Percentiles rank a stretch among this genome's conserved stretches.
phyloP scores from a whole-genome alignment of 1,140 invertebrate genomes.

The Scaptomyza hsui region DNA sequence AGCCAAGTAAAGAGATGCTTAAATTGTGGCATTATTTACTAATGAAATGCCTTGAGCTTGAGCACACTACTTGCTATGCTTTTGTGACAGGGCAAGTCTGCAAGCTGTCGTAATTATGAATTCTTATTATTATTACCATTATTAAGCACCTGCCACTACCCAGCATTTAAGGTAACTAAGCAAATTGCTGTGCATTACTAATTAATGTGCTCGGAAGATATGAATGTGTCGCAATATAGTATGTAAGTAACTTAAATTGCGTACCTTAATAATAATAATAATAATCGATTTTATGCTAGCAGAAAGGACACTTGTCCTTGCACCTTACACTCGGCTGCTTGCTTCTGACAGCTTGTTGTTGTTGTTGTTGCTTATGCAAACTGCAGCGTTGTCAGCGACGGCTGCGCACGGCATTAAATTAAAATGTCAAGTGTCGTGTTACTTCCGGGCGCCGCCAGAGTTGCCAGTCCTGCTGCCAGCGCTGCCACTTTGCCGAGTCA shows the following conservation, averaged over 20 bases:
- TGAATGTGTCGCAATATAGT: constrained; percentile 12
- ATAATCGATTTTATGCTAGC: constrained; percentile 31
- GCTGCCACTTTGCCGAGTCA: constrained; percentile 57
- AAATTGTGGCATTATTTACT: constrained; percentile 26
- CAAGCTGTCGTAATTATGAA: not conserved
- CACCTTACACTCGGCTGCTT: not conserved
- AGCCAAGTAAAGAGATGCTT: constrained; percentile 7
- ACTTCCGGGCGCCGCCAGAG: constrained; percentile 66
- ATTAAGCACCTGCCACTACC: not conserved
- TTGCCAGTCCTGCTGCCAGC: constrained; percentile 10
- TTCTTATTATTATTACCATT: not conserved
- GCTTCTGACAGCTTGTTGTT: constrained; percentile 56
- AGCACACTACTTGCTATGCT: not conserved
- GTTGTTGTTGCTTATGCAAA: constrained; percentile 38
- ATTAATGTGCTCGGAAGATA: constrained; percentile 33
- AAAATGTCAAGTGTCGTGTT: constrained; percentile 81
- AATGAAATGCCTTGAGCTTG: constrained; percentile 7
- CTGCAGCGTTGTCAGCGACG: constrained; percentile 32
- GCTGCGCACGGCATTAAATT: constrained; percentile 76
- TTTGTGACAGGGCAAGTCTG: not conserved
- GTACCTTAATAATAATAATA: constrained; percentile 36
- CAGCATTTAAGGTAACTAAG: constrained; percentile 1
- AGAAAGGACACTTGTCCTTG: constrained; percentile 17
- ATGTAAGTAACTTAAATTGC: constrained; percentile 8
- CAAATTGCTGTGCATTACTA: constrained; percentile 23